Evolutionary conservation across 2,797 vertebrate species (phyloP), one percentile per base, ranked within the genome.

Genomic region (Lacerta agilis): DNA sequence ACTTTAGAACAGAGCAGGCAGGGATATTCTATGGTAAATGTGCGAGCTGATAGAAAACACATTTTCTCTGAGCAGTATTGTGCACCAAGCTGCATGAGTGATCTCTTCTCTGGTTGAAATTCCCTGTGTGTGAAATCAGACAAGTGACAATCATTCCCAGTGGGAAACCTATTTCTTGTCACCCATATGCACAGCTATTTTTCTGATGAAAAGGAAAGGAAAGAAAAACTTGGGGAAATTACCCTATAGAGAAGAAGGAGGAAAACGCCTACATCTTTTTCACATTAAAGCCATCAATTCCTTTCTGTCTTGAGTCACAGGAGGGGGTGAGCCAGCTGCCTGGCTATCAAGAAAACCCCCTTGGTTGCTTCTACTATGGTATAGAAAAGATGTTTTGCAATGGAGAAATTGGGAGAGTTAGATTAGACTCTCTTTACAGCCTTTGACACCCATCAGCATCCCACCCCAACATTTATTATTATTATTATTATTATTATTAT

Each of bases 91-190:
- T 73, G 66, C n/a, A 45, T 38, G 55, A 83, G 27, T 38, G 49
- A 87, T 75, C 38, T 79, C 49, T 61, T 82, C 18, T 15, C 49
- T 8, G 66, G 67, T 41, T 69, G 73, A 66, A 58, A 78, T 33
- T 69, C 58, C 33, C 43, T 82, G 45, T 38, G 36, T 79, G n/a
- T 73, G 75, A 73, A 90, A 83, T 87, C 81, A 79, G 67, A 79
- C 45, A 87, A 90, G 49, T 49, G 29, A 79, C 81, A 87, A 87
- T 90, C 80, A 86, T 33, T 83, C 86, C 55, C 88, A 73, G 82
- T 66, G 75, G 58, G 81, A 79, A 64, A 83, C 55, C 81, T 83
- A 67, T 83, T 83, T 79, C 55, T 79, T 75, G 73, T 73, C 20
- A 23, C 80, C 66, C 55, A 79, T 64, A 77, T 79, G 38, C 67